These are phyloP conservation scores for Lasioglossum calceatum DNA, from an alignment of 2,888 invertebrate species.

Conservation along the genomic window DNA sequence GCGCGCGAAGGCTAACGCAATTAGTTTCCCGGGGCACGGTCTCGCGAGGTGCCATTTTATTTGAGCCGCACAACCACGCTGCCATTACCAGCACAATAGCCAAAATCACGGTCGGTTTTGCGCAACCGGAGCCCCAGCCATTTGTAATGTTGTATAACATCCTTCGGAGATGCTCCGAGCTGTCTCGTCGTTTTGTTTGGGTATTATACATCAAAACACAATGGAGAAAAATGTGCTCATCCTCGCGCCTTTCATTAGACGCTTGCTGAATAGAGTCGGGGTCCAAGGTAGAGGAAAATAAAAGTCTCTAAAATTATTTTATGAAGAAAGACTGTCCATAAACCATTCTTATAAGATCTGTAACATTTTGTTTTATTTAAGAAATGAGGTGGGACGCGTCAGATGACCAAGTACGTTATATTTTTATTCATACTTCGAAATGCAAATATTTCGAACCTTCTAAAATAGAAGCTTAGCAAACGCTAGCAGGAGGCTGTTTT, in stretches of 20 bases:
- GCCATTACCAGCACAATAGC: not conserved
- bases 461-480: too few relatives aligned
- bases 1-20: conserved; percentile 23
- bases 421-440: too few relatives aligned
- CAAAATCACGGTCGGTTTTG: conserved; percentile 5
- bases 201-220: not conserved
- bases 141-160: not conserved
- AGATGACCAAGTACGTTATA: too few relatives aligned
- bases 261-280: not conserved
- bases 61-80: not conserved
- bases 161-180: not conserved
- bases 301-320: not conserved
- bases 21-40: conserved; percentile 21
- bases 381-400: too few relatives aligned
- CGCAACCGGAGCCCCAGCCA: not conserved
- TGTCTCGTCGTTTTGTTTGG: not conserved
- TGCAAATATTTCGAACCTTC: too few relatives aligned
- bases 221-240: not conserved
- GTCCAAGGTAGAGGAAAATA: not conserved
- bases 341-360: not conserved
- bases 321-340: not conserved
- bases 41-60: not conserved
- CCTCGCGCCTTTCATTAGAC: not conserved
- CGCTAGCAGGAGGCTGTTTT: too few relatives aligned
- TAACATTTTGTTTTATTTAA: not conserved